A percentile compares a stretch with the other conserved stretches of the same genome.
Evolutionary conservation across 92 coral and sea anemone species (phyloP).

Genomic region (Parazoanthus darwini): DNA sequence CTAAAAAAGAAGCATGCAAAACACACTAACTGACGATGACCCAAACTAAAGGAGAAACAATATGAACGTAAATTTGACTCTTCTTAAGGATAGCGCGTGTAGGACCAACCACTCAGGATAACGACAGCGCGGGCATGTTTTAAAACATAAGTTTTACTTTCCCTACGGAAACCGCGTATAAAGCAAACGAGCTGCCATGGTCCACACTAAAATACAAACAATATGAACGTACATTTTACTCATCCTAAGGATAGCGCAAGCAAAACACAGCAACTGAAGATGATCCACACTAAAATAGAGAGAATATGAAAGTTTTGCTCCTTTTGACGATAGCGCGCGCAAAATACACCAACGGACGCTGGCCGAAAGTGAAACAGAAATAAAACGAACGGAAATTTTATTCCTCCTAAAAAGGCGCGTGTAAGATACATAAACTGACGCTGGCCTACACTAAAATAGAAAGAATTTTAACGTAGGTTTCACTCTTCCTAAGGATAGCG

Average conservation of each 20-base stretch:
- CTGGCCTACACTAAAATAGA: neutral
- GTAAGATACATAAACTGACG: slow-evolving; percentile 10
- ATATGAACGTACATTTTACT: slow-evolving; percentile 11
- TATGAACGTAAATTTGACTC: neutral
- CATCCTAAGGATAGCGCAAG: slow-evolving; percentile 12
- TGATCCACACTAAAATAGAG: slow-evolving; percentile 10
- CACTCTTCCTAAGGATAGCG: too few species aligned
- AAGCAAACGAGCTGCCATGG: slow-evolving; percentile 18
- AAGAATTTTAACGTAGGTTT: too few species aligned
- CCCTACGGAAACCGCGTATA: slow-evolving; percentile 18
- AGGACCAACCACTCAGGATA: slow-evolving; percentile 17
- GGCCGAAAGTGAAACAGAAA: slow-evolving; percentile 1
- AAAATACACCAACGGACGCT: neutral
- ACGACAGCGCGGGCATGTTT: slow-evolving; percentile 16
- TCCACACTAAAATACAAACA: slow-evolving; percentile 1
- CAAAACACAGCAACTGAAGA: slow-evolving; percentile 11
- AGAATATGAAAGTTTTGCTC: slow-evolving; percentile 3
- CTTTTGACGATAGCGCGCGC: neutral
- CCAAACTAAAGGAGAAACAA: slow-evolving; percentile 13
- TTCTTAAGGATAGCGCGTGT: slow-evolving; percentile 17
- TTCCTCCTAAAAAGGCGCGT: slow-evolving; percentile 12
- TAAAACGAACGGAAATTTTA: neutral
- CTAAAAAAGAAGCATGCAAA: slow-evolving; percentile 15
- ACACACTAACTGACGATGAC: slow-evolving; percentile 17
- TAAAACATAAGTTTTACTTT: slow-evolving; percentile 13